Evolutionary conservation across 2,113 vertebrate species (phyloP), one percentile per base, ranked within the genome.

Genomic region (Phaethon lepturus): DNA sequence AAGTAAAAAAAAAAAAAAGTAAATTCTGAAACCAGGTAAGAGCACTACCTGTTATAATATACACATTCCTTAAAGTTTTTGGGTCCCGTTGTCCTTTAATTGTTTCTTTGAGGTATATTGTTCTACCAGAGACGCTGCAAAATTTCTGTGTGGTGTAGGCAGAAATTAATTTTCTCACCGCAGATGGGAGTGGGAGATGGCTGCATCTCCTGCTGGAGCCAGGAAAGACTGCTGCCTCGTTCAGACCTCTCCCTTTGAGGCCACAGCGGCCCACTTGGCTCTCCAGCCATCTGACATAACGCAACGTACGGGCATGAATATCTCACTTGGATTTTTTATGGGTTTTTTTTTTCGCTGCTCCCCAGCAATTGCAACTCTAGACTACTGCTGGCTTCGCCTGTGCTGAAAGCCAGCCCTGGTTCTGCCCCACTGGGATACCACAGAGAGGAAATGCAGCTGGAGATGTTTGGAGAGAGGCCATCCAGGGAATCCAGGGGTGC

Each of bases 401-500:
- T 75, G 60, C 75, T 47, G 55, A 29, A 78, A 90, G 49, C 64
- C 81, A 81, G 60, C 47, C 7, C 11, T 75, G 56, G 88, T 76
- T 93, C 31, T 95, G 72, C 71, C 66, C 67, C 55, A 22, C 40
- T 50, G 72, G 73, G 74, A 81, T 94, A 60, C 63, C 74, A 63
- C 26, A n/a, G 67, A 90, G 92, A 24, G 29, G 11, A 25, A 85
- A 75, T 73, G 66, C 88, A 90, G 68, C 67, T 44, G 15, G 74
- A 94, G 87, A 53, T 72, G 64, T 92, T 93, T 91, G 88, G 93
- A 92, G 62, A 90, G 83, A 63, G 77, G 84, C 81, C 92, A 94
- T 83, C 58, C 35, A 5, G 24, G 69, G 59, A 63, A 60, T 8
- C 47, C 50, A 13, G 66, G 75, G 80, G 45, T 71, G 52, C 87